Percentiles rank a stretch among this genome's conserved stretches.
These are phyloP conservation scores for Porites cylindrica DNA, from an alignment of 92 coral and sea anemone species.

Conservation along the genomic window DNA sequence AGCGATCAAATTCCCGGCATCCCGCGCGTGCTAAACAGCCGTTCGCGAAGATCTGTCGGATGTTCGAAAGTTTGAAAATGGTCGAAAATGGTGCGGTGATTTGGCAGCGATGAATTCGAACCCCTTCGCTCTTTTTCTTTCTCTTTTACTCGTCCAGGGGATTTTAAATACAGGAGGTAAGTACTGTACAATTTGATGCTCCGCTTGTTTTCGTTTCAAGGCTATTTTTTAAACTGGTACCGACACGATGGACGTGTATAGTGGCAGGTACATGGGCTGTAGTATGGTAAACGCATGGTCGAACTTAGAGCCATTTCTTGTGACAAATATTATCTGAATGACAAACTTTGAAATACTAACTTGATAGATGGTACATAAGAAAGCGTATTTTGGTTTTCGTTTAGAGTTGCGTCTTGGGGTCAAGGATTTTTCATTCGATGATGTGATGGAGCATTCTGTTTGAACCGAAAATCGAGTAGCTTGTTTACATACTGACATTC, in stretches of 20 bases:
- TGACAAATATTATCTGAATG: background rate
- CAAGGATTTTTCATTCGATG: background rate
- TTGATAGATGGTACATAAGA: background rate
- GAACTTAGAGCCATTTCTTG: background rate
- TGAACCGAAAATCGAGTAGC: slow-evolving; percentile 32
- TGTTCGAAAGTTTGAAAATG: slow-evolving; percentile 64
- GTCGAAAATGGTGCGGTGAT: slow-evolving; percentile 77
- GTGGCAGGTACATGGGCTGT: slow-evolving; percentile 51
- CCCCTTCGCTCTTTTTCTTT: slow-evolving; percentile 61
- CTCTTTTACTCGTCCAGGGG: slow-evolving; percentile 61
- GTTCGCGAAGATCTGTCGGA: slow-evolving; percentile 40
- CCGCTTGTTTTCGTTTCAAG: slow-evolving; percentile 39
- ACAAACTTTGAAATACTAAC: background rate
- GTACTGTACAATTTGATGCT: slow-evolving; percentile 41
- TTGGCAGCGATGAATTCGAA: slow-evolving; percentile 66
- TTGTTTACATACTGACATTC: slow-evolving; percentile 75
- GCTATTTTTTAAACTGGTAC: slow-evolving; percentile 57
- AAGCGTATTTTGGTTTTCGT: background rate
- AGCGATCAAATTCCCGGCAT: slow-evolving; percentile 44
- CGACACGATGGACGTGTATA: slow-evolving; percentile 23
- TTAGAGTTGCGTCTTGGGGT: too few species aligned
- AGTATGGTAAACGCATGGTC: slow-evolving; percentile 26
- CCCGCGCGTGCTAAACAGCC: slow-evolving; percentile 54
- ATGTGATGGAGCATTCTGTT: background rate
- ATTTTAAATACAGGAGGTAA: slow-evolving; percentile 60